Percentiles rank a stretch among this genome's conserved stretches.
Evolutionary conservation across 2,888 invertebrate genomes (phyloP).

Genomic region (Anorthoa munda): DNA sequence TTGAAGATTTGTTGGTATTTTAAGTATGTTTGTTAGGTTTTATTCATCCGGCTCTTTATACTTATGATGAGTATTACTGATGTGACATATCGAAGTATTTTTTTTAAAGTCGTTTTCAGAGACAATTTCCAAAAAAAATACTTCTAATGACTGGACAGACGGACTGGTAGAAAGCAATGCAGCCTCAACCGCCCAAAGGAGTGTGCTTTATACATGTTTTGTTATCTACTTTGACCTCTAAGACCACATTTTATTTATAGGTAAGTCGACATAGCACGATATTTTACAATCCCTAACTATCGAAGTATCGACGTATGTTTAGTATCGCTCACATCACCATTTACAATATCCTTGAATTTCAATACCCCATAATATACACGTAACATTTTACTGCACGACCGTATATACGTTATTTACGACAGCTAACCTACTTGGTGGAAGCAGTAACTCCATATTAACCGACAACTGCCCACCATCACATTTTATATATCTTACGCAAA

Average conservation of each 20-base stretch:
- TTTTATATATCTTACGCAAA: slow-evolving; percentile 40
- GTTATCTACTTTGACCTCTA: too few species aligned
- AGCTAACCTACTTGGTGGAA: slow-evolving; percentile 35
- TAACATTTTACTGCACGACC: slow-evolving; percentile 49
- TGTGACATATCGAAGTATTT: too few species aligned
- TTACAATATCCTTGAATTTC: slow-evolving; percentile 32
- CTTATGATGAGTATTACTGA: too few species aligned
- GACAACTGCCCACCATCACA: slow-evolving; percentile 37
- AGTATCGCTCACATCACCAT: slow-evolving; percentile 15
- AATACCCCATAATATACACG: slow-evolving; percentile 37
- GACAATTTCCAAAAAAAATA: too few species aligned
- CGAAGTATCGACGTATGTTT: neutral
- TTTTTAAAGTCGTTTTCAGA: too few species aligned
- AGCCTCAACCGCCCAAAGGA: too few species aligned
- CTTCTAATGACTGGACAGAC: too few species aligned
- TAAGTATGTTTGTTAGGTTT: neutral
- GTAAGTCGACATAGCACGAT: neutral
- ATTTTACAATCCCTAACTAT: neutral
- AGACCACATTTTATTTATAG: neutral
- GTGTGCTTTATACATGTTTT: too few species aligned
- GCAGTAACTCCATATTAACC: slow-evolving; percentile 40
- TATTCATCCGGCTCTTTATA: too few species aligned
- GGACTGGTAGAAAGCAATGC: too few species aligned
- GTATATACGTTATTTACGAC: slow-evolving; percentile 50
- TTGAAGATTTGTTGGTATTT: slow-evolving; percentile 1